Evolutionary conservation across 1,140 invertebrate genomes (phyloP).

Genomic region (Brachionus plicatilis): DNA sequence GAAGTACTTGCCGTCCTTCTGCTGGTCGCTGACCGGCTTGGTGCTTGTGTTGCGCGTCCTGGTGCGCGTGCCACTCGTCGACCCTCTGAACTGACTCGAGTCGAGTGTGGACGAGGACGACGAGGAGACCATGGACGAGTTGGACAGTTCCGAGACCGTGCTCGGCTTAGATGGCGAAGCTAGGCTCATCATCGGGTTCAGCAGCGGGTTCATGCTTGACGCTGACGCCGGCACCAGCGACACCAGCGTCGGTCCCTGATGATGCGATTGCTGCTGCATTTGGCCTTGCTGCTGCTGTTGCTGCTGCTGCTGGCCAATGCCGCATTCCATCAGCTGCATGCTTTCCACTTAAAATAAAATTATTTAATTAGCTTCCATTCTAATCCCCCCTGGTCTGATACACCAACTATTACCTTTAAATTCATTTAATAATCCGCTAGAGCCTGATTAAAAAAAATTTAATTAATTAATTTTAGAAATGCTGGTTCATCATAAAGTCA

Average conservation of each 20-base stretch:
- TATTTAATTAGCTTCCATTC: background rate
- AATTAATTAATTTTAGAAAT: background rate
- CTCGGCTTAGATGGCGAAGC: slow-evolving; percentile 1
- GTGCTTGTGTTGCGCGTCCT: background rate
- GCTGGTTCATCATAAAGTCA: no score
- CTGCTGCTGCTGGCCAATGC: background rate
- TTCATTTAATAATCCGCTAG: background rate
- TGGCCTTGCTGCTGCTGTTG: background rate
- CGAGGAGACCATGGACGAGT: slow-evolving; percentile 37
- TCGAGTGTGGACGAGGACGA: slow-evolving; percentile 21
- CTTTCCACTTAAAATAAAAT: background rate
- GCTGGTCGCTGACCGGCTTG: slow-evolving; percentile 64
- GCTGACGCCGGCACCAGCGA: background rate
- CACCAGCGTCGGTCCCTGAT: background rate
- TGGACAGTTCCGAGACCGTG: slow-evolving; percentile 30
- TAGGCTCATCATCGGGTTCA: background rate
- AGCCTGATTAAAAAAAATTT: background rate
- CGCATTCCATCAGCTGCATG: slow-evolving; percentile 1
- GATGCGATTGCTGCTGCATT: background rate
- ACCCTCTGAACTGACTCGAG: background rate
- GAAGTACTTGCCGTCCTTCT: slow-evolving; percentile 84
- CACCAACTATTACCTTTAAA: background rate
- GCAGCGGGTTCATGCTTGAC: background rate
- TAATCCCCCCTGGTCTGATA: background rate
- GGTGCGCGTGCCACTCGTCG: background rate